phyloP scores from a whole-genome alignment of 2,797 vertebrate species.

The Tokudaia tokunoshimensis region DNA sequence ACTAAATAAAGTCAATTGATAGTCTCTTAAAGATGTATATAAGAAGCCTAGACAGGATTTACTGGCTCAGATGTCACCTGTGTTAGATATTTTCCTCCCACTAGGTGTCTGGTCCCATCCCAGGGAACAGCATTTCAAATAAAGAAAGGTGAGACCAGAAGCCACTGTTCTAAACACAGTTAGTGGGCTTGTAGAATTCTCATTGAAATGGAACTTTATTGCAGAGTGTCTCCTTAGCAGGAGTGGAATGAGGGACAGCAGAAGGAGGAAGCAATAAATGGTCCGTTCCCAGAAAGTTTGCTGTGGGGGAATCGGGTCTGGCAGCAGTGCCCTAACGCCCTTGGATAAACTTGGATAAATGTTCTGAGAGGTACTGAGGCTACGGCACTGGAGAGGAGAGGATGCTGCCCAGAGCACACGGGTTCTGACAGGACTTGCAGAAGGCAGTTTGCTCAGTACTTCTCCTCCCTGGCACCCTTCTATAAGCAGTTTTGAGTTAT shows the following conservation, averaged over 20 bases:
- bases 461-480: rapidly evolving
- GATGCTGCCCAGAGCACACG: neutral
- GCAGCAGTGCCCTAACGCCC: neutral
- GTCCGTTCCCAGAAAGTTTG: slow-evolving; percentile 7
- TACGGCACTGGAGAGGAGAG: neutral
- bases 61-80: slow-evolving; percentile 72
- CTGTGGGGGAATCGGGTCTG: neutral
- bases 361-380: neutral
- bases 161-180: slow-evolving; percentile 56
- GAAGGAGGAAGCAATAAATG: neutral
- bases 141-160: slow-evolving; percentile 45
- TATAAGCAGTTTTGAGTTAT: neutral
- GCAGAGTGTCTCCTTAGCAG: slow-evolving; percentile 37
- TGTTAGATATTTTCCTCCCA: slow-evolving; percentile 65
- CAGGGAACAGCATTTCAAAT: slow-evolving; percentile 31
- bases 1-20: slow-evolving; percentile 84
- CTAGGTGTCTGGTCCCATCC: slow-evolving; percentile 41
- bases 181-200: slow-evolving; percentile 26
- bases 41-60: slow-evolving; percentile 77
- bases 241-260: neutral
- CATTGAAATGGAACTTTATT: slow-evolving; percentile 56
- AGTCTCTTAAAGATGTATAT: slow-evolving; percentile 83
- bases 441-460: neutral
- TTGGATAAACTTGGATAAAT: neutral
- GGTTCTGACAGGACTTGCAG: slow-evolving; percentile 38